Conservation (phyloP, 2,888 invertebrate genomes). For the Yponomeuta plumbellus region DNA sequence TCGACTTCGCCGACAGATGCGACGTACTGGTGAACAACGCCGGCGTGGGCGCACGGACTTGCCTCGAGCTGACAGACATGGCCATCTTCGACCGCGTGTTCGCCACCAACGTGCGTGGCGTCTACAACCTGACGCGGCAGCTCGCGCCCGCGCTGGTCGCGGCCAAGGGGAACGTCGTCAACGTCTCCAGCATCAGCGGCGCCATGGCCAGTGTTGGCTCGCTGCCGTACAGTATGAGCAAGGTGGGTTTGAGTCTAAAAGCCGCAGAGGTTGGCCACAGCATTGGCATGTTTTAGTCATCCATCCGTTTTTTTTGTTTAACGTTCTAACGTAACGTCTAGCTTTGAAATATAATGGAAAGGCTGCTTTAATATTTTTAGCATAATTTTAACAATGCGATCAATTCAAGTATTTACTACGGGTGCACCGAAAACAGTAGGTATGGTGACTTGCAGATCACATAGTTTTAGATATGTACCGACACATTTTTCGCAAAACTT, state of each 20-base stretch:
- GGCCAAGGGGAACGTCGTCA: slow-evolving; percentile 79
- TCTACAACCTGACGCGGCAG: slow-evolving; percentile 75
- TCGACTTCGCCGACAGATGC: slow-evolving; percentile 22
- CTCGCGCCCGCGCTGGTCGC: slow-evolving; percentile 78
- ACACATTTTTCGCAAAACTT: no score
- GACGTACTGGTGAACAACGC: slow-evolving; percentile 68
- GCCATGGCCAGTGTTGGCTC: slow-evolving; percentile 87
- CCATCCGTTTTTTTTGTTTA: no score
- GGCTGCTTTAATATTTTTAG: slow-evolving; percentile 76
- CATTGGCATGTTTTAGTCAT: no score
- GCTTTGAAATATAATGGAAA: slow-evolving; percentile 41
- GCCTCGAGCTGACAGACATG: slow-evolving; percentile 31
- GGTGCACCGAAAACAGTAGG: no score
- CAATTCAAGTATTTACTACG: no score
- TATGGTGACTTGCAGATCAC: no score
- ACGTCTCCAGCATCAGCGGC: slow-evolving; percentile 79
- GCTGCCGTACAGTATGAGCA: slow-evolving; percentile 89
- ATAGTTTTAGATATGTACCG: no score
- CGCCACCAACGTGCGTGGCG: slow-evolving; percentile 77
- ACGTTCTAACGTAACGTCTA: no score
- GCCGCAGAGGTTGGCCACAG: no score
- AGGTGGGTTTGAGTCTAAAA: slow-evolving; percentile 65
- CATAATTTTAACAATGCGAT: slow-evolving; percentile 63
- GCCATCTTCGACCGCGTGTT: slow-evolving; percentile 55
- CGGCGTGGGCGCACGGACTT: slow-evolving; percentile 59